Evolutionary conservation across 2,888 invertebrate genomes (phyloP).

Genomic region (Eupithecia exiguata): DNA sequence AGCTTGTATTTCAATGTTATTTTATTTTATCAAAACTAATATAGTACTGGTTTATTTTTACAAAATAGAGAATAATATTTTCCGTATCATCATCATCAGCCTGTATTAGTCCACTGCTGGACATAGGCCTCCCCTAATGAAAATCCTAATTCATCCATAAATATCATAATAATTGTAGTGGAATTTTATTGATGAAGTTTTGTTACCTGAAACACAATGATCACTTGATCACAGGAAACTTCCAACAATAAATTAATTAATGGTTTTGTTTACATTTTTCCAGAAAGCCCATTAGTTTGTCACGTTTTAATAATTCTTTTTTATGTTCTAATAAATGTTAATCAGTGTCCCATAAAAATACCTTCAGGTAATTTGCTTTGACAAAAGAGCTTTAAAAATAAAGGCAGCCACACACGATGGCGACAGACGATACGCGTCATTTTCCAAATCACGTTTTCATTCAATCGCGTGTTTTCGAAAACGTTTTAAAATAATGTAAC

Average conservation of each 20-base stretch:
- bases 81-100: too few relatives aligned
- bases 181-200: neutral
- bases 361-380: conserved; percentile 35
- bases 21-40: neutral
- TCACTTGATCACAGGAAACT: neutral
- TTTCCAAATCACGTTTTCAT: conserved; percentile 43
- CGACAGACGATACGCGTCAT: conserved; percentile 21
- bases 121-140: too few relatives aligned
- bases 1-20: neutral
- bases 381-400: conserved; percentile 42
- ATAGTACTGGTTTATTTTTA: neutral
- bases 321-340: conserved; percentile 37
- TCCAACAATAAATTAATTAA: conserved; percentile 13
- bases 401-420: conserved; percentile 53
- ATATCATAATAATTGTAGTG: neutral
- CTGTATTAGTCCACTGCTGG: too few relatives aligned
- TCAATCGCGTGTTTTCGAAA: conserved; percentile 55
- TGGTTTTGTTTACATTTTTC: conserved; percentile 16
- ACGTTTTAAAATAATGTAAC: conserved; percentile 44
- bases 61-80: neutral
- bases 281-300: conserved; percentile 22
- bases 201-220: neutral
- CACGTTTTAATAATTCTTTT: conserved; percentile 31
- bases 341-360: conserved; percentile 37
- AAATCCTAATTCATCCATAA: neutral